A percentile compares a stretch with the other conserved stretches of the same genome.
These are phyloP conservation scores for Eutrigla gurnardus DNA, from an alignment of 2,797 vertebrate species.

Conservation along the genomic window DNA sequence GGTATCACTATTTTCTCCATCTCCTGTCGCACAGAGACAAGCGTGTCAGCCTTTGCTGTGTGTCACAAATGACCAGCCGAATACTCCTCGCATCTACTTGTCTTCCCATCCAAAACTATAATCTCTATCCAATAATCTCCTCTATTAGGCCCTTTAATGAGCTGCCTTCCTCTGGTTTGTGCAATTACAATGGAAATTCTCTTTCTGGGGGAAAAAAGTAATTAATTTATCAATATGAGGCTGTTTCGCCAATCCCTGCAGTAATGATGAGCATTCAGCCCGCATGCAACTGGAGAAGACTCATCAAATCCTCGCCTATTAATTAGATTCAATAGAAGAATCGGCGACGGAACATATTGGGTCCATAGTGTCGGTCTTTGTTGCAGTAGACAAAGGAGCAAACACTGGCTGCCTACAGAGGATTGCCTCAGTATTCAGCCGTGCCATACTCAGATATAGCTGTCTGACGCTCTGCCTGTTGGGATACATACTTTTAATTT, in stretches of 20 bases:
- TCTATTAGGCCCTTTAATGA: conserved; percentile 60
- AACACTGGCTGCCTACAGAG: conserved; percentile 33
- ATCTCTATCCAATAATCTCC: conserved; percentile 46
- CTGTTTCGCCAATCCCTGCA: conserved; percentile 38
- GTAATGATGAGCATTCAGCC: conserved; percentile 56
- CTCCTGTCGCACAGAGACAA: conserved; percentile 4
- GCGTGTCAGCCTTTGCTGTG: conserved; percentile 15
- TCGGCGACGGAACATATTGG: conserved; percentile 48
- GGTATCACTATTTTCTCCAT: conserved; percentile 8
- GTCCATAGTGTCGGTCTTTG: conserved; percentile 60
- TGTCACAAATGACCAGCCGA: conserved; percentile 22
- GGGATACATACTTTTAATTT: conserved; percentile 5
- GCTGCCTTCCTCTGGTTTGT: conserved; percentile 25
- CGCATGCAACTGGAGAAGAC: conserved; percentile 47
- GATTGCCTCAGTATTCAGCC: conserved; percentile 33
- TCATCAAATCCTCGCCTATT: conserved; percentile 63
- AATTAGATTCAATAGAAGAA: conserved; percentile 63
- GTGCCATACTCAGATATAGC: conserved; percentile 31
- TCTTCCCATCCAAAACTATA: conserved; percentile 39
- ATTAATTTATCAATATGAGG: conserved; percentile 70
- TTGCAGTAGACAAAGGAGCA: conserved; percentile 56
- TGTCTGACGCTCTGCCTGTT: conserved; percentile 30
- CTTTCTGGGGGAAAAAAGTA: conserved; percentile 54
- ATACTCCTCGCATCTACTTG: conserved; percentile 16
- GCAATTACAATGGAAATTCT: conserved; percentile 50